Evolutionary conservation across 2,888 invertebrate genomes (phyloP), one percentile per base, ranked within the genome.

Genomic region (Tenthredo distinguenda): DNA sequence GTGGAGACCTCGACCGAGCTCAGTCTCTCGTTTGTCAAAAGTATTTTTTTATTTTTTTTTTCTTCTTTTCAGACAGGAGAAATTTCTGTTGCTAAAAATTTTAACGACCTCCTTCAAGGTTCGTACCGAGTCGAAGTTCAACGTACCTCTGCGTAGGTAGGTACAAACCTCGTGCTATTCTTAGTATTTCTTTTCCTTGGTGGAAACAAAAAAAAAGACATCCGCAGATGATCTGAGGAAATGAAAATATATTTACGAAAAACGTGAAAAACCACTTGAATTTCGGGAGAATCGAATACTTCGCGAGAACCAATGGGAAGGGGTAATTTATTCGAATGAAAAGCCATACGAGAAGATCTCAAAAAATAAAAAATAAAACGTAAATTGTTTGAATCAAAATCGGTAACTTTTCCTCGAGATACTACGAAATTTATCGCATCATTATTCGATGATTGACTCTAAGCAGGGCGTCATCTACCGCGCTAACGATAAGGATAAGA

Each of bases 101-200:
- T 81, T 81, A 81, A 81, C 12, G 58, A 81, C 40, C 62, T 81
- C n/a, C 81, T 81, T 62, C 58, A 81, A 62, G 58, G 62, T 81
- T 50, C 81, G 43, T 37, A 21, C 37, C 81, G 2, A n/a, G 62
- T 40, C 81, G 34, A 81, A 55, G 77, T 77, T 77, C 34, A 77
- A 77, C 77, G 77, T 12, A 55, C 34, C 77, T 15, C 40, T n/a
- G 43, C n/a, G 15, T 15, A 47, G n/a, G 37, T 55, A 55, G 55
- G 1, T 55, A 55, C 55, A 21, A 7, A 43, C 21, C 43, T 74
- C 43, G 34, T 34, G 34, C 31, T 26, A 62, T 62, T 62, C 62
- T 62, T 26, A 10, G 26, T 26, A 43, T 74, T 43, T 12, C 12
- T 21, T 74, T 15, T 34, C 15, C 68, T 34, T 6, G 34, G 6